Percentiles rank a stretch among this genome's conserved stretches.
Evolutionary conservation across 1,140 invertebrate species (phyloP).

Genomic region (Paracyclopina nana): DNA sequence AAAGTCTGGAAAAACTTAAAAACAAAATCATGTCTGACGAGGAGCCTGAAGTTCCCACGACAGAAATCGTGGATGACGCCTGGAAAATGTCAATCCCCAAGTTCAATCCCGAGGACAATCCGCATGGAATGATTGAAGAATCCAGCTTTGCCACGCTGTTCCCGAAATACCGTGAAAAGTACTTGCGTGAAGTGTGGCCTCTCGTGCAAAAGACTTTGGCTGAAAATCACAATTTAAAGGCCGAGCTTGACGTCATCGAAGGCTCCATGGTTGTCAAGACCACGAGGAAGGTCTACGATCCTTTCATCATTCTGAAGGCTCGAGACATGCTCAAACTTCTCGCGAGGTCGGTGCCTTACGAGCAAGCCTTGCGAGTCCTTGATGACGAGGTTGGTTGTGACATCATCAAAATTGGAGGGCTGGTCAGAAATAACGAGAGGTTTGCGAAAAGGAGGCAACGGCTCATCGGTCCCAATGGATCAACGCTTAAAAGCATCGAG

Average conservation of each 20-base stretch:
- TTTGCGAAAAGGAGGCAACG: conserved; percentile 89
- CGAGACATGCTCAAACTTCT: conserved; percentile 87
- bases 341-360: conserved; percentile 85
- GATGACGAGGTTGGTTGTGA: conserved; percentile 75
- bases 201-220: conserved; percentile 62
- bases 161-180: conserved; percentile 86
- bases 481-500: conserved; percentile 92
- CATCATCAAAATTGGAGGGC: conserved; percentile 86
- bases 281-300: conserved; percentile 95
- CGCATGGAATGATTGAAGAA: conserved; percentile 51
- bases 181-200: conserved; percentile 87
- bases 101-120: conserved; percentile 78
- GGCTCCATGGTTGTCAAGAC: conserved; percentile 88
- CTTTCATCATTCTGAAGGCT: conserved; percentile 89
- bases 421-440: conserved; percentile 77
- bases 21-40: no score
- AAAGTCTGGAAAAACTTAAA: no score
- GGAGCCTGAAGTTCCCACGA: no score
- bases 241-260: conserved; percentile 82
- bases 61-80: conserved; percentile 49
- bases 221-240: conserved; percentile 51
- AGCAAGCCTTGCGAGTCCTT: conserved; percentile 65
- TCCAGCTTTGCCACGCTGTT: conserved; percentile 60
- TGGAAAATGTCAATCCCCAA: conserved; percentile 72
- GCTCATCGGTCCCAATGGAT: conserved; percentile 87